phyloP scores from a whole-genome alignment of 2,888 invertebrate species.

The Troglohyphantes excavatus region DNA sequence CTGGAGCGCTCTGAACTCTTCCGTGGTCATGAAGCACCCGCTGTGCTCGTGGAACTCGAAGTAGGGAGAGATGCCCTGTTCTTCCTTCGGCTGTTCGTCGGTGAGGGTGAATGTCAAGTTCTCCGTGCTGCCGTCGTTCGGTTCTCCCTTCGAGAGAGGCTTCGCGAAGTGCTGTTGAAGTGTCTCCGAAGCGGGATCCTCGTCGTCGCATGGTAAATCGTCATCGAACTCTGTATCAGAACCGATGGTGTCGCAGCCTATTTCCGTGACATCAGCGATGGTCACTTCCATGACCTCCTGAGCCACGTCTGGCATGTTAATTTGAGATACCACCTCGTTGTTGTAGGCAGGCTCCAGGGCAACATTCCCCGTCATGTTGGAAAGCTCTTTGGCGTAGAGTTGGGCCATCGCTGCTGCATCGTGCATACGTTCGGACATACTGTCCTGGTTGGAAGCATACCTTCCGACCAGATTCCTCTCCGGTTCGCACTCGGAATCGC shows the following conservation, averaged over 20 bases:
- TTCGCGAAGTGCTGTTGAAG: conserved; percentile 85
- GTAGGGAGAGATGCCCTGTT: not conserved
- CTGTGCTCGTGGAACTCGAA: conserved; percentile 26
- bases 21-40: conserved; percentile 79
- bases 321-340: conserved; percentile 82
- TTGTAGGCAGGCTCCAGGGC: conserved; percentile 82
- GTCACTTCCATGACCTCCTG: conserved; percentile 87
- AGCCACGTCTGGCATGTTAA: conserved; percentile 88
- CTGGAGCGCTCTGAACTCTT: conserved; percentile 84
- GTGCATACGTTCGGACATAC: conserved; percentile 84
- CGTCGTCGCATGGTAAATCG: conserved; percentile 80
- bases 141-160: conserved; percentile 55
- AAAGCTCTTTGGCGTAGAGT: conserved; percentile 81
- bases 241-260: conserved; percentile 84
- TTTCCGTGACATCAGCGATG: conserved; percentile 83
- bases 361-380: conserved; percentile 81
- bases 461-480: not conserved
- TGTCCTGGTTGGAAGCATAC: conserved; percentile 49
- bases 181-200: conserved; percentile 83
- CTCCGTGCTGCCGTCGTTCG: conserved; percentile 59
- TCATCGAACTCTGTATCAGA: conserved; percentile 85
- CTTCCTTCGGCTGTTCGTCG: conserved; percentile 39
- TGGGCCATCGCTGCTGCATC: conserved; percentile 80
- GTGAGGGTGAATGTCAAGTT: conserved; percentile 68
- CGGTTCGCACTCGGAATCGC: conserved; percentile 68